Evolutionary conservation across 2,888 invertebrate species (phyloP).

Genomic region (Cheilosia pagana): DNA sequence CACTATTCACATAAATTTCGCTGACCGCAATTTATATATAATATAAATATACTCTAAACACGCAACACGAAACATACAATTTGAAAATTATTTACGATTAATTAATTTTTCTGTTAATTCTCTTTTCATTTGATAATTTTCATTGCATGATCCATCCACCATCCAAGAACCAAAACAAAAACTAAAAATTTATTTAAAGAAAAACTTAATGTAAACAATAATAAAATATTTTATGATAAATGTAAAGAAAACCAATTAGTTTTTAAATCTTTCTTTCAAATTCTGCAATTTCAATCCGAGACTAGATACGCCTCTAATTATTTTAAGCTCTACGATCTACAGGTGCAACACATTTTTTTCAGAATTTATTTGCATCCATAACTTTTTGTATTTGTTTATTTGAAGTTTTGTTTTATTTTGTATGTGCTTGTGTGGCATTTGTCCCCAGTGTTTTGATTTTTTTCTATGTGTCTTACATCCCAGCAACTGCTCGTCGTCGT

Average conservation of each 20-base stretch:
- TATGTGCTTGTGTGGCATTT: slow-evolving; percentile 69
- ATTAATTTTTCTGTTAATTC: slow-evolving; percentile 68
- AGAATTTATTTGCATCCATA: slow-evolving; percentile 75
- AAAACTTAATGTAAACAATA: slow-evolving; percentile 1
- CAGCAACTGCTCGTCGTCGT: slow-evolving; percentile 40
- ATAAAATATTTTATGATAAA: slow-evolving; percentile 26
- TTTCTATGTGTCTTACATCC: slow-evolving; percentile 35
- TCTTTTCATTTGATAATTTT: slow-evolving; percentile 72
- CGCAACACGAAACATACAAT: slow-evolving; percentile 58
- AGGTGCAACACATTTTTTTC: slow-evolving; percentile 70
- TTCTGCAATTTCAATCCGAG: slow-evolving; percentile 59
- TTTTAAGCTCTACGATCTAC: slow-evolving; percentile 50
- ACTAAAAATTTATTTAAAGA: slow-evolving; percentile 11
- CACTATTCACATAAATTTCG: slow-evolving; percentile 32
- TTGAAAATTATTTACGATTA: slow-evolving; percentile 59
- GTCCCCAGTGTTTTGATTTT: slow-evolving; percentile 60
- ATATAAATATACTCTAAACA: slow-evolving; percentile 26
- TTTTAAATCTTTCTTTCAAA: slow-evolving; percentile 70
- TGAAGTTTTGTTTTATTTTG: slow-evolving; percentile 36
- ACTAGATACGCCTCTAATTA: slow-evolving; percentile 47
- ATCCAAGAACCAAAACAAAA: slow-evolving; percentile 42
- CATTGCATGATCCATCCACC: slow-evolving; percentile 73
- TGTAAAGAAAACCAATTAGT: slow-evolving; percentile 71
- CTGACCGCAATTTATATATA: slow-evolving; percentile 18
- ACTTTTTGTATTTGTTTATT: slow-evolving; percentile 51